Base-by-base conservation (phyloP, 2,888 invertebrate species). In the Epistrophe grossulariae region DNA sequence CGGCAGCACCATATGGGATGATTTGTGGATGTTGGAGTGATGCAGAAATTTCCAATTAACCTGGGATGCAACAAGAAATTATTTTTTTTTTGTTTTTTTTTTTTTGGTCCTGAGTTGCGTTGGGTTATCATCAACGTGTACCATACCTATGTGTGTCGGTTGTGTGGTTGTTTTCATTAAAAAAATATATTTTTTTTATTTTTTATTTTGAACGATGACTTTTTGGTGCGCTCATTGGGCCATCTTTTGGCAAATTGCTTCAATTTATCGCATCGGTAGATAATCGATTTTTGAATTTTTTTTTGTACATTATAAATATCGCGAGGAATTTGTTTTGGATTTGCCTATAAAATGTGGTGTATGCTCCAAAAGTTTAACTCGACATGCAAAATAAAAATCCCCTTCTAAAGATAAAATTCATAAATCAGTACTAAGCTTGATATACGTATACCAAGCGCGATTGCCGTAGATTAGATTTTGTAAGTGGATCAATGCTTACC, bases 41-140 rank as follows among this genome's bases (percentile, higher is more conserved):
- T 74, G 74, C 74, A 79, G 72, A 87, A 83, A 87, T 83, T 87
- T 87, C 87, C 87, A 82, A 87, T 87, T 87, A 87, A 83, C 87
- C 79, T 72, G 87, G 17, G 74, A 76, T 83, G 87, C 83, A 87
- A 83, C 83, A 83, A 82, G 76, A 52, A 70, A 57, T 60, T 1
- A 15, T 24, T 43, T 79, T 52, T 24, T 24, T 24, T 24, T 24
- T 24, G 3, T 2, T 3, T 2, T 15, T 59, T 66, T 64, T 28
- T 24, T 55, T 38, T 24, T n/a, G 48, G 48, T 66, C n/a, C 31
- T 66, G 48, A 48, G 66, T 48, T 66, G 66, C 66, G 48, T 55
- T 55, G n/a, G 70, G 55, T 43, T 70, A 24, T 40, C 52, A 9
- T 24, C 28, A 8, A 35, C 35, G 31, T 31, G 55, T n/a, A n/a